Base-by-base conservation (phyloP, 2,888 invertebrate genomes). In the Minunthozetes semirufus region DNA sequence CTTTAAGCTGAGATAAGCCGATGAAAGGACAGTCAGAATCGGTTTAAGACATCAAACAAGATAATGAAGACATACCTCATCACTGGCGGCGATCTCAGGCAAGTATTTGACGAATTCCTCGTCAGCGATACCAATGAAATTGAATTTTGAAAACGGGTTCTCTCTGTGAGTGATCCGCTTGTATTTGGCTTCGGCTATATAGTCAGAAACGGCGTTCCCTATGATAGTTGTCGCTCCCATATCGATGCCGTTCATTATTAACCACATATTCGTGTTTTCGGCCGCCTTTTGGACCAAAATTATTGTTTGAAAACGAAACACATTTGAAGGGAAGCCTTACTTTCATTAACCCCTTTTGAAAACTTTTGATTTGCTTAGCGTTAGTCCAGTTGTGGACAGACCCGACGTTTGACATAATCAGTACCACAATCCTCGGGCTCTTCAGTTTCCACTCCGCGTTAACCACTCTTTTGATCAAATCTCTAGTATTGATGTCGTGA, bases 201-300 rank as follows among this genome's bases (percentile, higher is more conserved):
- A 77, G 63, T 77, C 72, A 59, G 74, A 76, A 1, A 81, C 78
- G 17, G 81, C 82, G 74, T 82, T 81, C 4, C 82, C 82, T 61
- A 82, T 81, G n/a, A 80, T 76, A 77, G 80, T 80, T 1, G 82
- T 76, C 15, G 82, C 78, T 0, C 82, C 82, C 29, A 77, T 78
- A 77, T 83, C 81, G n/a, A 81, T 75, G 0, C 82, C 82, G 74
- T 81, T 81, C 11, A 82, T 81, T 6, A 82, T 76, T 33, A 83
- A 81, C 83, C 82, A 82, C 81, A 82, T 82, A 53, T 79, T 77
- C 61, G 82, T 82, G 6, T 81, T 80, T 77, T 82, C 82, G 15
- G 82, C 82, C 71, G 82, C 82, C 82, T 80, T 61, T 61, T 33
- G 3, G 29, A 53, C 22, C 9, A 53, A 53, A 25, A 13, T 50